phyloP scores from a whole-genome alignment of 2,888 invertebrate species.

The Geophilus truncorum region DNA sequence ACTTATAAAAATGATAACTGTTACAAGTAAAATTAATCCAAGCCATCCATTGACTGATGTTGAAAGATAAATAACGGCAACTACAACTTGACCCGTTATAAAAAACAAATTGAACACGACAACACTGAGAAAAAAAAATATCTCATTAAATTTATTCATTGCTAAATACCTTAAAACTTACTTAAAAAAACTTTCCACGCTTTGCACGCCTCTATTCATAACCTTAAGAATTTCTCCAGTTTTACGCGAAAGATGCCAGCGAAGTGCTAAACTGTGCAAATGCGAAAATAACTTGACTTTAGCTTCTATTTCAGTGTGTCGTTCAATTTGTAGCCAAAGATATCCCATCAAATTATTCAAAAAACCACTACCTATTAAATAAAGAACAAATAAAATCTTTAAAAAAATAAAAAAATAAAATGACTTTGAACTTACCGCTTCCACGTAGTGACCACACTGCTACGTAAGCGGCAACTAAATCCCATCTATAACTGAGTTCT shows the following conservation, averaged over 20 bases:
- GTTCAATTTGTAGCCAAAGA: constrained; percentile 92
- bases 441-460: constrained; percentile 90
- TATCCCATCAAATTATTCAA: constrained; percentile 85
- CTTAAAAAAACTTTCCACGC: constrained; percentile 87
- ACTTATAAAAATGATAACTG: constrained; percentile 91
- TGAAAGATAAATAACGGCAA: constrained; percentile 86
- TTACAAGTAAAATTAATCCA: constrained; percentile 86
- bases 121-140: constrained; percentile 46
- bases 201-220: constrained; percentile 96
- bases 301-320: constrained; percentile 88
- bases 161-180: constrained; percentile 56
- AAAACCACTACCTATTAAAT: constrained; percentile 75
- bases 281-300: constrained; percentile 78
- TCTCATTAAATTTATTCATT: neutral
- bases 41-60: constrained; percentile 87
- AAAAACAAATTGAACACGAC: constrained; percentile 89
- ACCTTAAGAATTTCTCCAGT: constrained; percentile 94
- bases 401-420: neutral
- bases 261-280: constrained; percentile 78
- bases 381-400: neutral
- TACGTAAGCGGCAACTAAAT: constrained; percentile 79
- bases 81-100: constrained; percentile 79
- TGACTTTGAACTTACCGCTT: too few relatives aligned
- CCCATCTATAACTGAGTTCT: constrained; percentile 72
- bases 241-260: constrained; percentile 92